These are phyloP conservation scores for Rhinogobio ventralis DNA, from an alignment of 2,797 vertebrate genomes.

Conservation along the genomic window DNA sequence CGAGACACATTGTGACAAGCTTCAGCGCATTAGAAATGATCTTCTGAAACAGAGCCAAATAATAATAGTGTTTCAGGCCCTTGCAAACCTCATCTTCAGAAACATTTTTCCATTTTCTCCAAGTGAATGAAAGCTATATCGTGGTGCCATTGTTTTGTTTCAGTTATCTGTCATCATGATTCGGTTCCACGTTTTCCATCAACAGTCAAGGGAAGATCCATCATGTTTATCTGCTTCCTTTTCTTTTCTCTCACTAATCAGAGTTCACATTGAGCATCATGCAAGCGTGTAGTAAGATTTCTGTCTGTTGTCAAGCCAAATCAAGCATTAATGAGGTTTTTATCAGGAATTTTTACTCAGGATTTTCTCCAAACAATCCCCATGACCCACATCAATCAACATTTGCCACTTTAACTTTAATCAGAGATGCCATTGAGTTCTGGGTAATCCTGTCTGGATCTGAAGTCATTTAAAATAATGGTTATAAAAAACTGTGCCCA, in stretches of 20 bases:
- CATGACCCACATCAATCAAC: neutral
- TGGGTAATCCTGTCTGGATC: slow-evolving; percentile 48
- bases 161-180: slow-evolving; percentile 39
- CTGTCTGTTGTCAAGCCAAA: neutral
- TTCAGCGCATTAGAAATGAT: neutral
- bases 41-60: neutral
- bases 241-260: neutral
- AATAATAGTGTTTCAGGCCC: neutral
- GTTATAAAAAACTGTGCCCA: slow-evolving; percentile 36
- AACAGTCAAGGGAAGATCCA: slow-evolving; percentile 37
- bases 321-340: neutral
- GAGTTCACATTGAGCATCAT: neutral
- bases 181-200: slow-evolving; percentile 46
- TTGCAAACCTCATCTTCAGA: slow-evolving; percentile 8
- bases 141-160: neutral
- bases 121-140: slow-evolving; percentile 17
- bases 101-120: slow-evolving; percentile 17
- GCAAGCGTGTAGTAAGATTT: neutral
- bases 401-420: slow-evolving; percentile 19
- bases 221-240: slow-evolving; percentile 28
- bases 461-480: slow-evolving; percentile 45
- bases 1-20: neutral
- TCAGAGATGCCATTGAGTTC: slow-evolving; percentile 44
- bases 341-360: neutral
- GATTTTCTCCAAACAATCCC: neutral